Base-by-base conservation (phyloP, 2,888 invertebrate species). In the Drosophila parthenogenetica region DNA sequence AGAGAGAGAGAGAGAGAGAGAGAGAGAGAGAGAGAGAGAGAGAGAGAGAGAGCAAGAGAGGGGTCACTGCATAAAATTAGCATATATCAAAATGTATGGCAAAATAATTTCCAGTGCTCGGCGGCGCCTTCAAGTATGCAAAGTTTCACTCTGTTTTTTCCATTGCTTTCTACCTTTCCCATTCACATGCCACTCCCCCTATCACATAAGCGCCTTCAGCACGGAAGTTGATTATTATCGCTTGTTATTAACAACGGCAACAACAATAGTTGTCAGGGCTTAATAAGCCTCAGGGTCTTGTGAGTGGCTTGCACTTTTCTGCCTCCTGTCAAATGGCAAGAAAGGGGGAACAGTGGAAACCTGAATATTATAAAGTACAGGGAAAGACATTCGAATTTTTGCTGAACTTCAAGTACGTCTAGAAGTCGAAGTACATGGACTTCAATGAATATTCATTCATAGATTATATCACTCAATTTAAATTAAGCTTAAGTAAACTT, bases 141-240 rank as follows among this genome's bases (percentile, higher is more conserved):
- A 73, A 57, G 73, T 73, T 85, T 71, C 69, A 58, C 69, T 69
- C 43, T 48, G 53, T 54, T 65, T 60, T 39, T 17, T 37, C 58
- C 29, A 29, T 22, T 17, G 17, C 22, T 13, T n/a, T n/a, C 7
- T 19, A 32, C 43, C 51, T 25, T 45, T 45, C 42, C 45, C 35
- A 13, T 45, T 35, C 16, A 19, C 14, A 14, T 35, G n/a, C 60
- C 37, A 14, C 50, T 17, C 14, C 19, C 10, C 8, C 40, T 39
- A 16, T 40, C 19, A 29, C 57, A 49, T 49, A 63, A 69, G 70
- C 73, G 78, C 84, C 81, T 68, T 73, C 70, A 72, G 85, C 89
- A 77, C 88, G 88, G 88, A 88, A 88, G 88, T 88, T 83, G 88
- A 88, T 88, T 88, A 89, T 89, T 88, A 89, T 88, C 89, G 88